Percentiles rank a stretch among this genome's conserved stretches.
Evolutionary conservation across 2,797 vertebrate genomes (phyloP).

Genomic region (Pagetopsis macropterus): DNA sequence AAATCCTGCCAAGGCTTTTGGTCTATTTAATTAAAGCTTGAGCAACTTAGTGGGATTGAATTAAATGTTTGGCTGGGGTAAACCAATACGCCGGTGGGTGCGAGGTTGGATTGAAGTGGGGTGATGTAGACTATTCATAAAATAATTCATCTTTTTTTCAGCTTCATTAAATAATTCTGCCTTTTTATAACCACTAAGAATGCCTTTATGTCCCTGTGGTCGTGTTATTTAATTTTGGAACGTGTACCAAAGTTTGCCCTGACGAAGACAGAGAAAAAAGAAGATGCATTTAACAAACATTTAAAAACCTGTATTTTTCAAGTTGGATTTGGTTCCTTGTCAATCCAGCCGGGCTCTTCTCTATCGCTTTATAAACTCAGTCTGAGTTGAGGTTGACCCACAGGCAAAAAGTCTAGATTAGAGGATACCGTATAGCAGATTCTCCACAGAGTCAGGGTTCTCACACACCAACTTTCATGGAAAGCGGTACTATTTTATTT

Average conservation of each 20-base stretch:
- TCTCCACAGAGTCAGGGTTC: constrained; percentile 72
- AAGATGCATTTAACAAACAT: neutral
- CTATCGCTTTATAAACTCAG: constrained; percentile 22
- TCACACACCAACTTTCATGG: constrained; percentile 65
- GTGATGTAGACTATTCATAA: constrained; percentile 52
- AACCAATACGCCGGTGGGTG: constrained; percentile 67
- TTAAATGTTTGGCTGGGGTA: constrained; percentile 79
- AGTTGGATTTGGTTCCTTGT: constrained; percentile 26
- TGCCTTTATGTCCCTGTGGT: constrained; percentile 8
- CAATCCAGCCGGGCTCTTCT: constrained; percentile 25
- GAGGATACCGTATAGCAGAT: constrained; percentile 45
- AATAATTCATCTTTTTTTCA: constrained; percentile 44
- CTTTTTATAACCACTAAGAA: constrained; percentile 30
- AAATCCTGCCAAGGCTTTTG: constrained; percentile 72
- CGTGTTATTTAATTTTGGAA: constrained; percentile 4
- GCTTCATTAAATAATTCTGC: constrained; percentile 36
- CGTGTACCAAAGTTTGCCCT: neutral
- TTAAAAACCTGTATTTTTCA: constrained; percentile 5
- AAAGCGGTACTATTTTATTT: constrained; percentile 62
- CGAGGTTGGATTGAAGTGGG: constrained; percentile 33
- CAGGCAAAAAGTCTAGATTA: constrained; percentile 75
- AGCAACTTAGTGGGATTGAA: constrained; percentile 79
- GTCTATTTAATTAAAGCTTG: constrained; percentile 80
- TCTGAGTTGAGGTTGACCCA: constrained; percentile 72
- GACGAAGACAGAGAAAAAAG: constrained; percentile 18